Evolutionary conservation across 2,797 vertebrate species (phyloP), one percentile per base, ranked within the genome.

Genomic region (Schizothorax lantsangensis): DNA sequence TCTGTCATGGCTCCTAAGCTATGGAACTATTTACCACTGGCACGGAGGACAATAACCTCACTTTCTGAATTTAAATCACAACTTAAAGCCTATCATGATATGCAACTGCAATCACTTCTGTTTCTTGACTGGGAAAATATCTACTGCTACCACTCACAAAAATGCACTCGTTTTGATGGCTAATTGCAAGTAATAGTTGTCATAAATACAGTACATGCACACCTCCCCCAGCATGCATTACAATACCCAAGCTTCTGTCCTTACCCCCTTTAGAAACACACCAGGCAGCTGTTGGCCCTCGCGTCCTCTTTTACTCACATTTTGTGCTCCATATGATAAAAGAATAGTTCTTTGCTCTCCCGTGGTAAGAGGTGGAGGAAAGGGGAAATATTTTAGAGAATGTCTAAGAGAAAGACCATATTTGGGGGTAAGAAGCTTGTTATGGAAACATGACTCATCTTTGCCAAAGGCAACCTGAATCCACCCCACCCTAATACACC

Each of bases 181-280:
- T 82, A 71, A 82, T n/a, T 69, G 30, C 26, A 8, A 81, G 43
- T 38, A 71, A 17, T 68, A 17, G 19, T 69, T n/a, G 14, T 5
- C 69, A 74, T 52, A 84, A 87, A 66, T 64, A n/a, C 62, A 47
- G 40, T 47, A 77, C 54, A 86, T 47, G 54, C 75, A 85, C 87
- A 62, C 84, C 40, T 81, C 83, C 73, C 36, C 62, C 83, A 49
- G 57, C 47, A 43, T 71, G 88, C 88, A 90, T 89, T 79, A 86
- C 89, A 95, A 95, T 93, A 88, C 90, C 89, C 86, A 92, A 91
- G 93, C 89, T 88, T 83, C 86, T 88, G 83, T 87, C 91, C 79
- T 81, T 87, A 90, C 89, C 84, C 87, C 86, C 88, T 84, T 71
- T 52, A 73, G 87, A 84, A 81, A 79, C 90, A 85, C 79, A 82